Conservation (phyloP, 2,888 invertebrate genomes). For the Stegana nigrithorax region DNA sequence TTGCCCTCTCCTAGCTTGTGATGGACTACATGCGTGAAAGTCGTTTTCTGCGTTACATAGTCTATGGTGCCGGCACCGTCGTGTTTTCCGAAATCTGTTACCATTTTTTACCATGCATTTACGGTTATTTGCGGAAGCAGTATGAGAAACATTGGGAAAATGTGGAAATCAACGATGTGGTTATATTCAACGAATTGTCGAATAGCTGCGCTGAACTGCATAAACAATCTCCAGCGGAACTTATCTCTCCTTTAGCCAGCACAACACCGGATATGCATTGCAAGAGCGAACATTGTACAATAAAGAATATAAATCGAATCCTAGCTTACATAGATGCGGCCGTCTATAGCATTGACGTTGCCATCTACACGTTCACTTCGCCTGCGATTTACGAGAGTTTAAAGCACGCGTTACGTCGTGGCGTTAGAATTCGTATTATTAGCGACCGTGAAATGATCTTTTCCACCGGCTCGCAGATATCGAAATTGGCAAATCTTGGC, state of each 20-base stretch:
- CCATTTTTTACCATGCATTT: too few species aligned
- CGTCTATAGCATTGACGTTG: conserved; percentile 57
- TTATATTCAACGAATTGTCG: conserved; percentile 43
- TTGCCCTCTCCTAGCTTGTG: too few species aligned
- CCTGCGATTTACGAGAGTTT: conserved; percentile 41
- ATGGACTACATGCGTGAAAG: too few species aligned
- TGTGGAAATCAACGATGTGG: conserved; percentile 33
- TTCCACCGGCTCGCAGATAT: conserved; percentile 46
- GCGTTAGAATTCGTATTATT: conserved; percentile 55
- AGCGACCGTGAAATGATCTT: conserved; percentile 56
- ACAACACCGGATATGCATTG: too few species aligned
- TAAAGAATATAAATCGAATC: conserved; percentile 41
- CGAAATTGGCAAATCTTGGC: conserved; percentile 33
- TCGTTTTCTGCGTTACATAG: too few species aligned
- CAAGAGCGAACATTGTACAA: conserved; percentile 40
- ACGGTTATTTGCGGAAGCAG: too few species aligned
- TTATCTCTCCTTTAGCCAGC: too few species aligned
- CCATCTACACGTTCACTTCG: conserved; percentile 61
- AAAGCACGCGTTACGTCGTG: conserved; percentile 47
- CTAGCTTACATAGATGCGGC: conserved; percentile 49
- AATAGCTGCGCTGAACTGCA: conserved; percentile 21
- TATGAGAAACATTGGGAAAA: too few species aligned
- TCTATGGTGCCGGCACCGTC: too few species aligned
- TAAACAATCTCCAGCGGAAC: too few species aligned
- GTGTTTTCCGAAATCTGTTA: too few species aligned